Evolutionary conservation across 1,140 invertebrate genomes (phyloP).

Genomic region (Amyelois transitella): DNA sequence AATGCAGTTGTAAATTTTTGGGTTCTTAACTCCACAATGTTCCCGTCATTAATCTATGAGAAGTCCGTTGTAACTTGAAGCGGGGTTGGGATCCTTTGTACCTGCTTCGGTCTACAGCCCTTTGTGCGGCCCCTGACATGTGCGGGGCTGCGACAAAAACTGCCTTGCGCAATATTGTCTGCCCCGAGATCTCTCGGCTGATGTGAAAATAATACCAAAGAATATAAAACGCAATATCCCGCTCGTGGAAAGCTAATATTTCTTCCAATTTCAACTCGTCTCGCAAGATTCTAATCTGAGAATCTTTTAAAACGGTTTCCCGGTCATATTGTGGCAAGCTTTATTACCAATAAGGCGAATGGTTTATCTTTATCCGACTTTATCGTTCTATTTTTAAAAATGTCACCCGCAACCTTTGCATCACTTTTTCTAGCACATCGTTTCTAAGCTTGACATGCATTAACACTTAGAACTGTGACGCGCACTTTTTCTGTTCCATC

Average conservation of each 20-base stretch:
- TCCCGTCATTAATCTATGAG: conserved; percentile 65
- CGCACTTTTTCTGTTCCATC: conserved; percentile 59
- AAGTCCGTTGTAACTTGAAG: conserved; percentile 59
- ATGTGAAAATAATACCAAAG: conserved; percentile 61
- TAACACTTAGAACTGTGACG: conserved; percentile 63
- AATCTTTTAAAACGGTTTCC: conserved; percentile 17
- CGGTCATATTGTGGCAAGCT: conserved; percentile 5
- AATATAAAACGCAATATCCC: conserved; percentile 48
- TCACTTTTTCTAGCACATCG: conserved; percentile 63
- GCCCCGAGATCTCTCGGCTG: conserved; percentile 44
- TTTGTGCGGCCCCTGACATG: conserved; percentile 64
- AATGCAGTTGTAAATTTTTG: conserved; percentile 72
- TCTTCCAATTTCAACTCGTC: conserved; percentile 23
- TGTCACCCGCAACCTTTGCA: conserved; percentile 60
- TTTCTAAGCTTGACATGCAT: conserved; percentile 70
- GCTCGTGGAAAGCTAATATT: conserved; percentile 13
- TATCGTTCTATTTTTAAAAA: conserved; percentile 58
- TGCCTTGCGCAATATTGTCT: conserved; percentile 63
- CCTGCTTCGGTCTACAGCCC: conserved; percentile 53
- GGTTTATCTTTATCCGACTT: conserved; percentile 25
- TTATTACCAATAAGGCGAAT: conserved; percentile 26
- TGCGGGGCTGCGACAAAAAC: conserved; percentile 60
- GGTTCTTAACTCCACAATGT: conserved; percentile 69
- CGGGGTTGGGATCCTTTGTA: conserved; percentile 61
- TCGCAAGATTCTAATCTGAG: conserved; percentile 35